These are phyloP conservation scores for Aeoliscus strigatus DNA, from an alignment of 2,797 vertebrate species.

Conservation along the genomic window DNA sequence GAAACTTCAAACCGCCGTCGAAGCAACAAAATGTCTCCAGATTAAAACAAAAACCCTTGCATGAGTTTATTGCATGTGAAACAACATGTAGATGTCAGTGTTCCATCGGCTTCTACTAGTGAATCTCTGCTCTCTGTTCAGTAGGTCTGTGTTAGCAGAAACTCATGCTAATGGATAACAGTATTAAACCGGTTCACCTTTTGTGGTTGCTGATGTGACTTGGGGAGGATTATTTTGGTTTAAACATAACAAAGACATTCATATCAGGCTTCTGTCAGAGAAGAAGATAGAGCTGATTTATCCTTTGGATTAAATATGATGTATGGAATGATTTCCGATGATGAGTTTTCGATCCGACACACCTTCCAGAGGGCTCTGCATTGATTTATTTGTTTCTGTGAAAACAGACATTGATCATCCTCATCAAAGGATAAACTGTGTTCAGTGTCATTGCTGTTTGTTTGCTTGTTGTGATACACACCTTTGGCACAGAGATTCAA, in stretches of 20 bases:
- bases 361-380: too few relatives aligned
- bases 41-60: slow-evolving; percentile 73
- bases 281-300: too few relatives aligned
- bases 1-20: slow-evolving; percentile 61
- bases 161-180: slow-evolving; percentile 43
- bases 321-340: too few relatives aligned
- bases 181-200: slow-evolving; percentile 19
- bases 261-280: too few relatives aligned
- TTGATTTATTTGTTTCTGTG: too few relatives aligned
- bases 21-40: slow-evolving; percentile 45
- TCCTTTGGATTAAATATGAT: too few relatives aligned
- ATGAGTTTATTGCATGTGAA: slow-evolving; percentile 79
- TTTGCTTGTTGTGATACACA: too few relatives aligned
- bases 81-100: slow-evolving; percentile 49
- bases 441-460: too few relatives aligned
- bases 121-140: slow-evolving; percentile 42
- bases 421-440: too few relatives aligned
- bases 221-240: slow-evolving; percentile 17
- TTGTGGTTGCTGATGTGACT: slow-evolving; percentile 29
- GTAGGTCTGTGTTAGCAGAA: slow-evolving; percentile 33
- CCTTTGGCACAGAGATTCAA: too few relatives aligned
- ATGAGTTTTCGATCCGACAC: too few relatives aligned
- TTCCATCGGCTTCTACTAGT: slow-evolving; percentile 60
- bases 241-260: neutral
- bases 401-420: too few relatives aligned